Base-by-base conservation (phyloP, 2,797 vertebrate genomes). In the Aeoliscus strigatus region DNA sequence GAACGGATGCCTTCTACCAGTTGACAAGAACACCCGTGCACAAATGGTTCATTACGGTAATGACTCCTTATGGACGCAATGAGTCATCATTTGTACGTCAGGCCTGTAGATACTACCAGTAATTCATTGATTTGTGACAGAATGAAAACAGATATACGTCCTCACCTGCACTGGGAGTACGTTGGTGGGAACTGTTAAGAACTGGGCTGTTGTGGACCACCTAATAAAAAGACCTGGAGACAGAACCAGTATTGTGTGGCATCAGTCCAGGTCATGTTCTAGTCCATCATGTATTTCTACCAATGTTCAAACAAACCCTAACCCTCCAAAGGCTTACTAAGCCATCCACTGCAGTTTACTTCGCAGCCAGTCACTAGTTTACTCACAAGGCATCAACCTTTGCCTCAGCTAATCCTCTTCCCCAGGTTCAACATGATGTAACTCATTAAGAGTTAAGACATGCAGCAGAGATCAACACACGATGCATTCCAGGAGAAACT, bases 331-430 rank as follows among this genome's bases (percentile, higher is more conserved):
- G 11, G 39, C 27, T 38, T 3, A 39, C 27, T 21, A 30, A 29
- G 14, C 38, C 13, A 39, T 9, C 23, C 31, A 30, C 9, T 11
- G 24, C 14, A 65, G 39, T 70, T 48, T 47, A 70, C 67, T 34
- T 14, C 16, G 29, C 56, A 29, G 28, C 27, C 39, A 41, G 29
- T 32, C 31, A 42, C 35, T 43, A 40, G 60, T 41, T 56, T 46
- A 51, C 45, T 56, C 44, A 51, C 39, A 16, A 32, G 43, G 26
- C 53, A 51, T 63, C 82, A 79, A 81, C 77, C 73, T 72, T 27
- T 51, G 43, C 38, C 47, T 54, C 27, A 25, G 50, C 46, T 79
- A 79, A 82, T 79, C 80, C 66, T 50, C 71, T 74, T 61, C 55
- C 29, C 9, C n/a, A 45, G 32, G 64, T 68, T 42, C 34, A 68